These are phyloP conservation scores for Xylota segnis DNA, from an alignment of 2,888 invertebrate species.

Conservation along the genomic window DNA sequence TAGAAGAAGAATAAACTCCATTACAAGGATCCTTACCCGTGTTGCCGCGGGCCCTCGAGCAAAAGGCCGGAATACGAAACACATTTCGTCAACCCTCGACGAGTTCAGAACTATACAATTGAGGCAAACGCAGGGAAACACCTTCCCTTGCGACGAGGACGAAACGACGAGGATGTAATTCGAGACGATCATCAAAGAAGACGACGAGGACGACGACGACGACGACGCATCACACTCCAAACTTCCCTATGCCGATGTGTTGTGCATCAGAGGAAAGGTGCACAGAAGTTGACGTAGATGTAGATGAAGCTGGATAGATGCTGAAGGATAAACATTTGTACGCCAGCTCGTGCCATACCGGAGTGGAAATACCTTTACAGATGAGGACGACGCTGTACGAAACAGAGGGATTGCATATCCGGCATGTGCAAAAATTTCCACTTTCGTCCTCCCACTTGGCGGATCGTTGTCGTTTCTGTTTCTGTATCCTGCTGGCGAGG, in stretches of 20 bases:
- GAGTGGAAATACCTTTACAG: constrained; percentile 52
- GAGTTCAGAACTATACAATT: constrained; percentile 28
- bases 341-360: constrained; percentile 68
- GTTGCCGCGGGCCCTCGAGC: constrained; percentile 26
- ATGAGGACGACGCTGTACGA: constrained; percentile 55
- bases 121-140: constrained; percentile 50
- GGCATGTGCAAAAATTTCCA: constrained; percentile 80
- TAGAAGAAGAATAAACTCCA: constrained; percentile 49
- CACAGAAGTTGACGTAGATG: constrained; percentile 49
- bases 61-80: constrained; percentile 63
- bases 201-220: no score
- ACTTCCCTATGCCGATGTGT: constrained; percentile 39
- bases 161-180: constrained; percentile 48
- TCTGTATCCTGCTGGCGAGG: constrained; percentile 51
- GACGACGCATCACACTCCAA: constrained; percentile 59
- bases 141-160: constrained; percentile 53
- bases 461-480: constrained; percentile 65
- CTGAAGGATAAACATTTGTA: constrained; percentile 60
- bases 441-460: constrained; percentile 66
- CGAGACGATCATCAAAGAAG: constrained; percentile 69
- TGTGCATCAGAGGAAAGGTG: constrained; percentile 58
- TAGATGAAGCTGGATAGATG: constrained; percentile 49
- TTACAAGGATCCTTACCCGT: constrained; percentile 63
- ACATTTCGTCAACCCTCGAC: constrained; percentile 59
- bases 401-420: constrained; percentile 77